A percentile compares a stretch with the other conserved stretches of the same genome.
These are phyloP conservation scores for Drosophila pseudoobscura DNA, from an alignment of 1,140 invertebrate genomes.

Conservation along the genomic window DNA sequence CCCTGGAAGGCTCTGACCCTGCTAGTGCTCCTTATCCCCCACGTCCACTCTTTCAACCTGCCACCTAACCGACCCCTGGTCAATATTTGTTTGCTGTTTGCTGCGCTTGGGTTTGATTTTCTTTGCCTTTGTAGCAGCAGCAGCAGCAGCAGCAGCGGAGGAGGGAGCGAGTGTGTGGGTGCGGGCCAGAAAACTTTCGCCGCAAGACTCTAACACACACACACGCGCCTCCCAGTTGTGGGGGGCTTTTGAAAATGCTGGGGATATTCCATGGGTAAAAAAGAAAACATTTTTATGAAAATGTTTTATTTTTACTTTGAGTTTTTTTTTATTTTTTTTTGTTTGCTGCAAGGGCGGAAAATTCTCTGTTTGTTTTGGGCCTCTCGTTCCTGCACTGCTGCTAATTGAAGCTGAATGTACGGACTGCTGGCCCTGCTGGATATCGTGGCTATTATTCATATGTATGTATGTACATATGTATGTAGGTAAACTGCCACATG, in stretches of 20 bases:
- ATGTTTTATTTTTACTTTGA: constrained; percentile 76
- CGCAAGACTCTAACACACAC: constrained; percentile 52
- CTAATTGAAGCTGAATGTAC: constrained; percentile 57
- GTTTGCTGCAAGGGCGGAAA: constrained; percentile 2
- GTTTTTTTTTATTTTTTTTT: constrained; percentile 25
- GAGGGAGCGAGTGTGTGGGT: constrained; percentile 15
- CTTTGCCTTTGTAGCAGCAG: constrained; percentile 46
- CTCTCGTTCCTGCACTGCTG: constrained; percentile 28
- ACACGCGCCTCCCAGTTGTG: not conserved
- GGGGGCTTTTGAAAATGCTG: constrained; percentile 55
- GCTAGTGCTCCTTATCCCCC: constrained; percentile 5
- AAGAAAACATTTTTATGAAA: constrained; percentile 77
- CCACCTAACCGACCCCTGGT: constrained; percentile 36
- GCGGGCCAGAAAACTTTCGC: constrained; percentile 50
- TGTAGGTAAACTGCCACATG: no score
- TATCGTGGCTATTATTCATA: no score
- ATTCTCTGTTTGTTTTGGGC: constrained; percentile 47
- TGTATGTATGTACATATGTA: no score
- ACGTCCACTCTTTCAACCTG: constrained; percentile 11
- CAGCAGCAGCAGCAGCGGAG: constrained; percentile 12
- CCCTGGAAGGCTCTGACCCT: no score
- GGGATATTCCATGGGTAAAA: constrained; percentile 78
- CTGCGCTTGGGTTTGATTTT: constrained; percentile 78
- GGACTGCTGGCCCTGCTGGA: not conserved
- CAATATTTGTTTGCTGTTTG: constrained; percentile 74